phyloP scores from a whole-genome alignment of 2,113 vertebrate genomes.

The Prietella phreatophila region DNA sequence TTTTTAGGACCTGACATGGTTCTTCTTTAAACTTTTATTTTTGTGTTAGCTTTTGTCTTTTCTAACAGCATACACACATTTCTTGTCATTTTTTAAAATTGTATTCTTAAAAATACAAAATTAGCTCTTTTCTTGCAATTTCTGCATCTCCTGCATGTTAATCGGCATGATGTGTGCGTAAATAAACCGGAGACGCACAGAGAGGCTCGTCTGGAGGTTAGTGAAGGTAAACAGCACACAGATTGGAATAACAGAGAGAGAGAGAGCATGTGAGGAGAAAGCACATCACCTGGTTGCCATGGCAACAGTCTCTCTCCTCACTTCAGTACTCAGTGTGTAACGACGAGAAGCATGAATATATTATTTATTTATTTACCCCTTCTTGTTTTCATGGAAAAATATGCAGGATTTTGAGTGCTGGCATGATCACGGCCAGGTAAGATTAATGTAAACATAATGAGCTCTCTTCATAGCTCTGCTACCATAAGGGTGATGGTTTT shows the following conservation, averaged over 20 bases:
- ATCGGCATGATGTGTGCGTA: background rate
- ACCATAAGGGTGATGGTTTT: background rate
- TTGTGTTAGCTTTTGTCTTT: background rate
- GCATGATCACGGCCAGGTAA: background rate
- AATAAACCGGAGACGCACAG: background rate
- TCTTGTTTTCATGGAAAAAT: background rate
- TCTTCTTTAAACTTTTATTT: background rate
- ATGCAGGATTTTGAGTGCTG: background rate
- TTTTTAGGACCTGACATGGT: no score
- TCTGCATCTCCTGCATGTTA: background rate
- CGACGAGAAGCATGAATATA: background rate
- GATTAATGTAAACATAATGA: background rate
- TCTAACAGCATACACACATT: no score
- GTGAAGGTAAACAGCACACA: slow-evolving; percentile 37
- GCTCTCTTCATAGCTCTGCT: background rate
- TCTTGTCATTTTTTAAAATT: no score
- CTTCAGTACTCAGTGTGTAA: slow-evolving; percentile 36
- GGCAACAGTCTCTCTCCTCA: slow-evolving; percentile 49
- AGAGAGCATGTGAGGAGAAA: background rate
- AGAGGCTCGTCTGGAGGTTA: slow-evolving; percentile 23
- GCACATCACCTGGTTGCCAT: slow-evolving; percentile 54
- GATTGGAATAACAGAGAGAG: slow-evolving; percentile 12
- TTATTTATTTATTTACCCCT: no score
- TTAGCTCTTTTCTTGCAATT: background rate
- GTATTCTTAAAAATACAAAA: no score